Conservation (phyloP, 1,140 invertebrate species). For the Sarcophaga peregrina region DNA sequence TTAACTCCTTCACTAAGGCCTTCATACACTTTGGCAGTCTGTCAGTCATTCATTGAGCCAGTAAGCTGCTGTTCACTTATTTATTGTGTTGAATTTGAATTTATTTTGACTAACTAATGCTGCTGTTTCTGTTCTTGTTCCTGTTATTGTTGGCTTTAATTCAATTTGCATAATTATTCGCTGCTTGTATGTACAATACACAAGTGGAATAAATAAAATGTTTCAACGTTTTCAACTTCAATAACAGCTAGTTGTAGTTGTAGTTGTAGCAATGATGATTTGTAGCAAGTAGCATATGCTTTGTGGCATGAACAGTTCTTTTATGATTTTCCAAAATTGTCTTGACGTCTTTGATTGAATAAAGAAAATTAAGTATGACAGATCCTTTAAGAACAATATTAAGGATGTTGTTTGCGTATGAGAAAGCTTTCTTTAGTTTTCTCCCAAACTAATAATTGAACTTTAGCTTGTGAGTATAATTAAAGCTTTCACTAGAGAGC, state of each 20-base stretch:
- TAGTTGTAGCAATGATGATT: neutral
- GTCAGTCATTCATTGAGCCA: neutral
- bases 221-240: neutral
- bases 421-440: neutral
- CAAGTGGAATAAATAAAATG: constrained; percentile 3
- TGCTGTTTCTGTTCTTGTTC: neutral
- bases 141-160: constrained; percentile 18
- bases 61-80: neutral
- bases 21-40: neutral
- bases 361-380: neutral
- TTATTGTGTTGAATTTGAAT: neutral
- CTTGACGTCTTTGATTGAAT: too few species aligned
- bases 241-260: neutral
- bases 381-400: neutral
- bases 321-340: neutral
- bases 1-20: neutral
- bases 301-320: neutral
- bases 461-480: neutral
- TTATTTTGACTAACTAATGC: neutral
- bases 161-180: constrained; percentile 38
- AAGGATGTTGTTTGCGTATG: neutral
- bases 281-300: neutral
- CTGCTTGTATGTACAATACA: neutral
- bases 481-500: neutral
- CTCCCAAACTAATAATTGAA: neutral